Conservation (phyloP, 1,140 invertebrate genomes). For the Steinernema khuongi region DNA sequence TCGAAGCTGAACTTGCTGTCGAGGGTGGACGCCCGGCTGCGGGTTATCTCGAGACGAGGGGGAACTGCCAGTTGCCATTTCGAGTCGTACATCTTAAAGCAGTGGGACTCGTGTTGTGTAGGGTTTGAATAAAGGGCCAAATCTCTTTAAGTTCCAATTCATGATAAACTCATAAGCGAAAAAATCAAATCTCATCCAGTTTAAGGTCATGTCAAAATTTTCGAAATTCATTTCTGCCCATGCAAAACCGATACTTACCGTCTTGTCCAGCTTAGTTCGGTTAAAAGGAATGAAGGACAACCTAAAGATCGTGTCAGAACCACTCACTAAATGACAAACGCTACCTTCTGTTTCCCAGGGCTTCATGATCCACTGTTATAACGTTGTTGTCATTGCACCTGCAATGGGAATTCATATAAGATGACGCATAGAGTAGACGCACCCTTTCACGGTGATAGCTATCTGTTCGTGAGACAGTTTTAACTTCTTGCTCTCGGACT, state of each 20-base stretch:
- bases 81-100: background rate
- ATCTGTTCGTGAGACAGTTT: constrained; percentile 28
- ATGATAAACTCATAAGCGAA: too few species aligned
- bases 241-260: background rate
- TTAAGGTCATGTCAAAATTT: too few species aligned
- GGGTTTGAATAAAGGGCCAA: too few species aligned
- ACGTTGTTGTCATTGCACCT: background rate
- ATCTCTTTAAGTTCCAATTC: too few species aligned
- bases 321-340: background rate
- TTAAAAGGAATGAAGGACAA: background rate
- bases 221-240: too few species aligned
- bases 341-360: background rate
- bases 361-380: background rate
- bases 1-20: constrained; percentile 7
- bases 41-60: background rate
- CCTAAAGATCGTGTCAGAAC: background rate
- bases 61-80: constrained; percentile 10
- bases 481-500: constrained; percentile 11
- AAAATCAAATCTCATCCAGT: too few species aligned
- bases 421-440: background rate
- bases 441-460: constrained; percentile 25
- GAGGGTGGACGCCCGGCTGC: background rate
- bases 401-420: background rate
- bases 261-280: background rate
- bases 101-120: background rate